Evolutionary conservation across 2,888 invertebrate genomes (phyloP), one percentile per base, ranked within the genome.

Genomic region (Amphimallon solstitiale): DNA sequence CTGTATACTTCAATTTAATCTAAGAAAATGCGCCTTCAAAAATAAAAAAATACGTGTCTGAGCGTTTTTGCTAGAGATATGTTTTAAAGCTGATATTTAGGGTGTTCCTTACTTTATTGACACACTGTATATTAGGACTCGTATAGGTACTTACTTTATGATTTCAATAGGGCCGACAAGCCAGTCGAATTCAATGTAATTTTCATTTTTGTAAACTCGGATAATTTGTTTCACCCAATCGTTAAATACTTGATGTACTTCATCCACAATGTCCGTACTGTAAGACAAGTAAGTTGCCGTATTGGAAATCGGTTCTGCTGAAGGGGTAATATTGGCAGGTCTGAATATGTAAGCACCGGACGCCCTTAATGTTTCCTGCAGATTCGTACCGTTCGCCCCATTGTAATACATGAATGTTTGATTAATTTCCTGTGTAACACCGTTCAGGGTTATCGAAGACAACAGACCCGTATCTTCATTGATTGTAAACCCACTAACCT

Each of bases 291-390:
- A 23, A 1, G 64, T 60, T 14, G 66, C 54, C 2, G 66, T 64
- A 15, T 64, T 17, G 9, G 60, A 66, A 12, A 70, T 35, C 15
- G 64, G 35, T 15, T 48, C n/a, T 10, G 64, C 64, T 19, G 62
- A 45, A 29, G 70, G 69, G 4, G 59, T 63, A 14, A 61, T 60
- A 14, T 60, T 68, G 12, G 59, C 59, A 14, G 94, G 93, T 49
- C 94, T 84, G 79, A 94, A 93, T 34, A 97, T 91, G 76, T 98
- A 98, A 0, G 97, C 98, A 0, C 98, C 98, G 0, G 97, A 96
- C 0, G 94, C 89, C 66, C 93, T 84, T n/a, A 12, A 9, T 7
- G 19, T 23, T 19, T 45, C 64, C 21, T 29, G 14, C 4, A 12
- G 19, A 38, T 70, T 87, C 85, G 0, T 80, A 75, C 0, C 93